phyloP scores from a whole-genome alignment of 1,140 invertebrate species.

The Battus philenor region DNA sequence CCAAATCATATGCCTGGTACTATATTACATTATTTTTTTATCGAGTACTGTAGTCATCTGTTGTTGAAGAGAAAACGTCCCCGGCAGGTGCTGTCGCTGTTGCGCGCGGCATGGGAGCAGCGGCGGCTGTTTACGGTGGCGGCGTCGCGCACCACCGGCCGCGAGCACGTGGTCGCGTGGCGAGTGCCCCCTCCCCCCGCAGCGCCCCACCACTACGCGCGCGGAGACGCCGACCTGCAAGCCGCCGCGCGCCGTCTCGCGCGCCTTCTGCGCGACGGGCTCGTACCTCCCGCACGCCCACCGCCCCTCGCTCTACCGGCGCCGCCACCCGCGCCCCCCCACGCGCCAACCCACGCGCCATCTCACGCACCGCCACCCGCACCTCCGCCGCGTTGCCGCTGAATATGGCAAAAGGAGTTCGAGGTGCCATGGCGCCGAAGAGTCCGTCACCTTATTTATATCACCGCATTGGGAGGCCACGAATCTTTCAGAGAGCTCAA shows the following conservation, averaged over 20 bases:
- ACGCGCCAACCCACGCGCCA: not conserved
- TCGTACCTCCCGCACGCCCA: not conserved
- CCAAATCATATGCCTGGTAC: no score
- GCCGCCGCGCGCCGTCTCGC: conserved; percentile 21
- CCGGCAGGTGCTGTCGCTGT: conserved; percentile 81
- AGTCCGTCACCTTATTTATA: not conserved
- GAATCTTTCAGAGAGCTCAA: no score
- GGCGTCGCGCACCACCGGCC: conserved; percentile 90
- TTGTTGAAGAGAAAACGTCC: no score
- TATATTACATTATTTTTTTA: no score
- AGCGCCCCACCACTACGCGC: conserved; percentile 27
- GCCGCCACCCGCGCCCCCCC: not conserved
- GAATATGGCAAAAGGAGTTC: no score
- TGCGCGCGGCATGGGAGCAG: conserved; percentile 89
- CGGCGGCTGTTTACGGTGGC: conserved; percentile 91
- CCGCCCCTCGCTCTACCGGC: not conserved
- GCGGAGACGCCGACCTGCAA: conserved; percentile 20
- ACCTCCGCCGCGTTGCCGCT: not conserved
- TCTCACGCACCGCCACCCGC: not conserved
- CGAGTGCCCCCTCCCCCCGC: conserved; percentile 81
- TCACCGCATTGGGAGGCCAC: no score
- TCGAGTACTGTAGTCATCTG: no score
- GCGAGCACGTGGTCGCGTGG: conserved; percentile 93
- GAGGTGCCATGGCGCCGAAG: no score
- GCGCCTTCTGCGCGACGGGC: conserved; percentile 13